phyloP scores from a whole-genome alignment of 2,888 invertebrate species.

The Scaptomyza cyrtandrae region DNA sequence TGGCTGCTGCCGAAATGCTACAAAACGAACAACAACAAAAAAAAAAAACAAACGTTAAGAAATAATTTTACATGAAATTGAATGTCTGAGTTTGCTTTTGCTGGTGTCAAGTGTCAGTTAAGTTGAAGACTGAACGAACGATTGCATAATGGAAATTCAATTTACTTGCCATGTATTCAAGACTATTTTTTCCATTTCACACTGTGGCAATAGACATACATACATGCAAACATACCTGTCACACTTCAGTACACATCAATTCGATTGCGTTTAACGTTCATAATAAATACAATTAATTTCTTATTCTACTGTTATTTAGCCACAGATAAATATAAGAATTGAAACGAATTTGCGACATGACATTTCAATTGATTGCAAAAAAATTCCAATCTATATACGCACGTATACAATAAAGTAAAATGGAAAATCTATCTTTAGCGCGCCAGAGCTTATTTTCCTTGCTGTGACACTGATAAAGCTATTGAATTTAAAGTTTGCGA shows the following conservation, averaged over 20 bases:
- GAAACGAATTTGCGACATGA: slow-evolving; percentile 12
- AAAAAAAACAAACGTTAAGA: slow-evolving; percentile 44
- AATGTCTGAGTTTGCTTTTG: slow-evolving; percentile 67
- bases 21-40: slow-evolving; percentile 3
- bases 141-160: slow-evolving; percentile 71
- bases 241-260: slow-evolving; percentile 23
- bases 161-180: slow-evolving; percentile 43
- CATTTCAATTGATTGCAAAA: slow-evolving; percentile 19
- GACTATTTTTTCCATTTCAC: slow-evolving; percentile 29
- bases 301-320: slow-evolving; percentile 14
- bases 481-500: background rate
- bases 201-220: slow-evolving; percentile 1
- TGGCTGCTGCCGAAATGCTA: slow-evolving; percentile 19
- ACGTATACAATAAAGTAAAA: background rate
- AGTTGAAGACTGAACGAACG: slow-evolving; percentile 67
- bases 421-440: background rate
- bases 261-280: slow-evolving; percentile 25
- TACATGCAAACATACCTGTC: slow-evolving; percentile 9
- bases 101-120: slow-evolving; percentile 72
- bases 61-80: slow-evolving; percentile 73
- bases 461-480: background rate
- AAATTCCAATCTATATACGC: slow-evolving; percentile 1
- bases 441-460: background rate
- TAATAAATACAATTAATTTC: slow-evolving; percentile 38
- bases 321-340: slow-evolving; percentile 18